Conservation (phyloP, 2,888 invertebrate genomes). For the Belgica antarctica region DNA sequence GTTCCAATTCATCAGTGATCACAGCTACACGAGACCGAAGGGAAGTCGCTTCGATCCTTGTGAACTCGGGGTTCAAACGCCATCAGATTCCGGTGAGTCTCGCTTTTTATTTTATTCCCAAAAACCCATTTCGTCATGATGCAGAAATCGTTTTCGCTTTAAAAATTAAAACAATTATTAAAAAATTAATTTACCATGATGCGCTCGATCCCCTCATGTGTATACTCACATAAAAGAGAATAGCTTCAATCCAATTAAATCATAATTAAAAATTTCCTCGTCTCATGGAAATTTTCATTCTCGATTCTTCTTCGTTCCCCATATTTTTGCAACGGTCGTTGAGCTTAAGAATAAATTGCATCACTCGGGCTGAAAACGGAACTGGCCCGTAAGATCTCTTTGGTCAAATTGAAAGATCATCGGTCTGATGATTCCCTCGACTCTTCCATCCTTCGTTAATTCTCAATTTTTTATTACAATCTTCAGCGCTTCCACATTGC, state of each 20-base stretch:
- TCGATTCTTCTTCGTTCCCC: not conserved
- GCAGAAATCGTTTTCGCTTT: no score
- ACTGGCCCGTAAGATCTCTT: not conserved
- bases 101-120: not conserved
- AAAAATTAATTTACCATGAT: slow-evolving; percentile 36
- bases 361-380: no score
- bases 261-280: slow-evolving; percentile 41
- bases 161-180: not conserved
- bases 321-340: slow-evolving; percentile 30
- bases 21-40: slow-evolving; percentile 68
- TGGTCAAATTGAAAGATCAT: slow-evolving; percentile 15
- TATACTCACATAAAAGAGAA: slow-evolving; percentile 13
- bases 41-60: slow-evolving; percentile 58
- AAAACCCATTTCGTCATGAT: not conserved
- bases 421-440: slow-evolving; percentile 33
- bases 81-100: slow-evolving; percentile 83
- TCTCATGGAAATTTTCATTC: no score
- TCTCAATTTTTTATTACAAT: slow-evolving; percentile 17
- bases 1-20: slow-evolving; percentile 56
- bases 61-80: slow-evolving; percentile 76
- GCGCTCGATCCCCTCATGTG: not conserved
- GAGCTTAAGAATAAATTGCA: slow-evolving; percentile 14
- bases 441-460: not conserved
- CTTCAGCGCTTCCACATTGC: not conserved
- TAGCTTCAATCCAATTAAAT: slow-evolving; percentile 40